Base-by-base conservation (phyloP, 2,113 vertebrate species). In the Haemorhous mexicanus region DNA sequence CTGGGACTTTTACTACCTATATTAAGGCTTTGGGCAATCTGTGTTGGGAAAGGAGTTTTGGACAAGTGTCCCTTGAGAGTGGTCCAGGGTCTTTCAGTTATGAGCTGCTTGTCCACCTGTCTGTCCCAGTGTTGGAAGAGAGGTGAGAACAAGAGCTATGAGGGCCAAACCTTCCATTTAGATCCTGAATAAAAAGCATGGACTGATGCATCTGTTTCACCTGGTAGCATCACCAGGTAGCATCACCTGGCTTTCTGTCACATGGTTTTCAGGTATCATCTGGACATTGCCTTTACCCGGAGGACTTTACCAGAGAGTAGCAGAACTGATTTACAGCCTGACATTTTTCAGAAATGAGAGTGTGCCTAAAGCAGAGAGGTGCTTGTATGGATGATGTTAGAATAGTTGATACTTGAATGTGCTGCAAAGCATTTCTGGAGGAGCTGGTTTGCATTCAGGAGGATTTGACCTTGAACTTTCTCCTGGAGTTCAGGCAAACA, bases 391-490 rank as follows among this genome's bases (percentile, higher is more conserved):
- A 63, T 44, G 39, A 77, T 80, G n/a, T 67, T 56, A 67, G 75
- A 83, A 73, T 23, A 55, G 35, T 20, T 90, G 70, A 58, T 69
- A 85, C 28, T 77, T 89, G 75, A 43, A 70, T 74, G 12, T 72
- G 43, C 27, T 59, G 72, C 47, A 85, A 59, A 93, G 50, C 44
- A 23, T 64, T 90, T 79, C 79, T 6, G 5, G 59, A 81, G 76
- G 47, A 93, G 72, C 68, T 88, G 37, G 64, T 92, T 89, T 93
- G 76, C 47, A 61, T 72, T 52, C 39, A 86, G 64, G 52, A 93
- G 19, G 33, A 56, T 70, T 88, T 92, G 85, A 95, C 92, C 82
- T 90, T 90, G 83, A 94, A 93, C 85, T 94, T 95, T 96, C 75
- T 83, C 72, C 76, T 75, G 56, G 59, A 90, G 79, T 88, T 96